Conservation (phyloP, 1,140 invertebrate species). For the Nylanderia fulva region DNA sequence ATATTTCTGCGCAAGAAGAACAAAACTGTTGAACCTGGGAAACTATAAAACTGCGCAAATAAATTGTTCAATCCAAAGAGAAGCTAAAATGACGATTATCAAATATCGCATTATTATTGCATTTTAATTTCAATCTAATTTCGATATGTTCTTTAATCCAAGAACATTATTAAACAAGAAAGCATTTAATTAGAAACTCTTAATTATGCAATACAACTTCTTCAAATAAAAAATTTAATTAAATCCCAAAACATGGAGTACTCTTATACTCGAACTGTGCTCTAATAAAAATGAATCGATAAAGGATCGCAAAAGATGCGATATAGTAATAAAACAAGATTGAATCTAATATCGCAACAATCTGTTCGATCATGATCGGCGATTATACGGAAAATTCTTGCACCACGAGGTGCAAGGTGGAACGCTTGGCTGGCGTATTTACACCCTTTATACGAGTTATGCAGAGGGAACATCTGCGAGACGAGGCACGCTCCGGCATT, state of each 20-base stretch:
- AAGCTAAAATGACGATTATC: not conserved
- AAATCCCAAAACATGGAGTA: not conserved
- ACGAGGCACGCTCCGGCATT: constrained; percentile 11
- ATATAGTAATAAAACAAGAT: not conserved
- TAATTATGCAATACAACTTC: too few species aligned
- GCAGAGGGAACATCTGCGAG: constrained; percentile 43
- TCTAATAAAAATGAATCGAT: not conserved
- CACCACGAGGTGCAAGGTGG: not conserved
- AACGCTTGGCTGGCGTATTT: constrained; percentile 43
- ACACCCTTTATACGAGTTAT: constrained; percentile 26
- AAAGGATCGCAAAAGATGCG: not conserved
- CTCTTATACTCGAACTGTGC: not conserved
- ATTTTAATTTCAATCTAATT: constrained; percentile 21
- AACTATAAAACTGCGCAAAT: constrained; percentile 23
- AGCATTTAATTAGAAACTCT: not conserved
- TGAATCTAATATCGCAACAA: constrained; percentile 20
- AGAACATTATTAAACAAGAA: not conserved
- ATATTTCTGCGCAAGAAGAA: constrained; percentile 5
- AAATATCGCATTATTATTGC: not conserved
- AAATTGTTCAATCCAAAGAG: constrained; percentile 24
- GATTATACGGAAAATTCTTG: constrained; percentile 31
- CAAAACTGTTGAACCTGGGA: constrained; percentile 18
- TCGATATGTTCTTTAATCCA: not conserved
- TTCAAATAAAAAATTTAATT: not conserved
- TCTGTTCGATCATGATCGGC: constrained; percentile 33